Conservation (phyloP, 2,888 invertebrate genomes). For the Eupithecia exiguata region DNA sequence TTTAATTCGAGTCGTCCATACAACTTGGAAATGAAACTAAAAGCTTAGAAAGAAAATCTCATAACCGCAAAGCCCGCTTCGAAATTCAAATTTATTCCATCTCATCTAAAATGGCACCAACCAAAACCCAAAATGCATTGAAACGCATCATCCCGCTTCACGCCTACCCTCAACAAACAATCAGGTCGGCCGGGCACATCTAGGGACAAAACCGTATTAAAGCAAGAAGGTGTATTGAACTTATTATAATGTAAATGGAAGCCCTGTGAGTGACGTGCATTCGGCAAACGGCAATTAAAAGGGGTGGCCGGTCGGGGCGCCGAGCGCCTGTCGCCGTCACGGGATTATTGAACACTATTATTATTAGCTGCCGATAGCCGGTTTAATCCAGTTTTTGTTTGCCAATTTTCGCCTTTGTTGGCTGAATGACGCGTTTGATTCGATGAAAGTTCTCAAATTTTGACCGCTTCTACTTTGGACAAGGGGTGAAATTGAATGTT, state of each 20-base stretch:
- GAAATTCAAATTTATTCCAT: constrained; percentile 22
- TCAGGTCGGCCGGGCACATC: constrained; percentile 24
- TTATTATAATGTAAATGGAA: constrained; percentile 83
- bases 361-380: constrained; percentile 78
- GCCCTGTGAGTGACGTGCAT: constrained; percentile 73
- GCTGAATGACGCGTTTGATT: constrained; percentile 16
- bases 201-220: constrained; percentile 52
- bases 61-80: constrained; percentile 1
- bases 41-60: constrained; percentile 1
- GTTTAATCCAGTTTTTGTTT: constrained; percentile 74
- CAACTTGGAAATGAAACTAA: neutral
- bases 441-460: constrained; percentile 5
- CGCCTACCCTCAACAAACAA: constrained; percentile 34
- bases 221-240: constrained; percentile 55
- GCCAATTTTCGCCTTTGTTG: constrained; percentile 58
- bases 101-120: constrained; percentile 22
- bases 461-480: neutral
- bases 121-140: constrained; percentile 40
- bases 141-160: constrained; percentile 41
- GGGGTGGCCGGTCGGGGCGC: constrained; percentile 65
- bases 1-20: neutral
- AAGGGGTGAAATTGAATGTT: neutral
- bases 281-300: constrained; percentile 75
- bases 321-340: constrained; percentile 71
- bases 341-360: constrained; percentile 79